Conservation (phyloP, 1,140 invertebrate species). For the Matsumurasca onukii region DNA sequence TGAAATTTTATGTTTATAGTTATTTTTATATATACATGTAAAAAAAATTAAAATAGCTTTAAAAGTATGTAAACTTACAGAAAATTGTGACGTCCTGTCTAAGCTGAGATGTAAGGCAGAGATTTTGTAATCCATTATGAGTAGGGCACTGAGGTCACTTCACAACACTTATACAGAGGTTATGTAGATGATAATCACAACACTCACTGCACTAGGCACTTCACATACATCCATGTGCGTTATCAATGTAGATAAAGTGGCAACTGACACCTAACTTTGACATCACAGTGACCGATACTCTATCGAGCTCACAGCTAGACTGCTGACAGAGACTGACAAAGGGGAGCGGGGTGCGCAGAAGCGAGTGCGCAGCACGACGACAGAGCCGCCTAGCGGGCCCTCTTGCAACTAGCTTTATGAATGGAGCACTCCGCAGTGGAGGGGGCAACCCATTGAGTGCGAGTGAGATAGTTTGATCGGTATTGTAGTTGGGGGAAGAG, state of each 20-base stretch:
- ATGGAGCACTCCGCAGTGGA: slow-evolving; percentile 25
- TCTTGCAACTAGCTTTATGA: slow-evolving; percentile 29
- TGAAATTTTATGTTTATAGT: no score
- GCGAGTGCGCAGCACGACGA: slow-evolving; percentile 25
- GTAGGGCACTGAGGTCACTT: neutral
- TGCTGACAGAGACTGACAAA: no score
- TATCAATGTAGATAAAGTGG: no score
- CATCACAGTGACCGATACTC: no score
- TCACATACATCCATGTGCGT: no score
- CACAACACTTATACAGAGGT: no score
- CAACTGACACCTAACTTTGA: no score
- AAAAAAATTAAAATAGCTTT: no score
- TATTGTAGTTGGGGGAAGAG: slow-evolving; percentile 17
- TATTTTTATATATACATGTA: no score
- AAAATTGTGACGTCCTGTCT: neutral
- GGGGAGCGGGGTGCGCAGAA: slow-evolving; percentile 24
- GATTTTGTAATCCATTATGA: neutral
- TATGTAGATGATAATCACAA: neutral
- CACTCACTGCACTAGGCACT: neutral
- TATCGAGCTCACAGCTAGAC: no score
- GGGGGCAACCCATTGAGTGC: slow-evolving; percentile 31
- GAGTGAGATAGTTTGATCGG: slow-evolving; percentile 27
- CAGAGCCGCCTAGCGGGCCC: slow-evolving; percentile 25
- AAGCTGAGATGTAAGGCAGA: neutral
- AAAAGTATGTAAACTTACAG: neutral